Percentiles rank a stretch among this genome's conserved stretches.
Conservation (phyloP, 2,888 invertebrate genomes). For the Lypha dubia region DNA sequence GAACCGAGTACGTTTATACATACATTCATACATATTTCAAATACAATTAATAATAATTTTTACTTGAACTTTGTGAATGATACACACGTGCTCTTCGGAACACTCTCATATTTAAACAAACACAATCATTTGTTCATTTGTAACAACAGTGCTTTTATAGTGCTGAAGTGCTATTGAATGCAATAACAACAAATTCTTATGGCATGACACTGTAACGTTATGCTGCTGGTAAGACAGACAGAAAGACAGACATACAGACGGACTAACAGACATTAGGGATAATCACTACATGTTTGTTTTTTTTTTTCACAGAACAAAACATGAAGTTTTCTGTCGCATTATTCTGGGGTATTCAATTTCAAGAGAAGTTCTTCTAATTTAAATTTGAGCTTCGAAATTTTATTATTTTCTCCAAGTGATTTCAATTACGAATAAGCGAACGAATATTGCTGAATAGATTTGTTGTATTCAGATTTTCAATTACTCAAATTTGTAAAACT, state of each 20-base stretch:
- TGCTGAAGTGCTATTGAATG: constrained; percentile 42
- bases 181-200: constrained; percentile 7
- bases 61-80: constrained; percentile 64
- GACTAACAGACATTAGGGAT: constrained; percentile 38
- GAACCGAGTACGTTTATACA: constrained; percentile 39
- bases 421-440: neutral
- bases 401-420: no score
- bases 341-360: neutral
- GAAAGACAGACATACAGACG: no score
- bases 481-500: neutral
- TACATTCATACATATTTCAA: constrained; percentile 57
- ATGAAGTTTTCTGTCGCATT: neutral
- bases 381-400: no score
- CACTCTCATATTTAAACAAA: constrained; percentile 37
- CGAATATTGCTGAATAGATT: no score
- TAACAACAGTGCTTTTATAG: constrained; percentile 27
- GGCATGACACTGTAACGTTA: no score
- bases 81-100: constrained; percentile 64
- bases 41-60: constrained; percentile 66
- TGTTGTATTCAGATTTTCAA: no score
- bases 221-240: constrained; percentile 26
- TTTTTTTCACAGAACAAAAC: no score
- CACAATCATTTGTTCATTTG: constrained; percentile 23
- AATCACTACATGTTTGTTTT: constrained; percentile 4
- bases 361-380: no score